Evolutionary conservation across 1,140 invertebrate genomes (phyloP).

Genomic region (Matsumurasca onukii): DNA sequence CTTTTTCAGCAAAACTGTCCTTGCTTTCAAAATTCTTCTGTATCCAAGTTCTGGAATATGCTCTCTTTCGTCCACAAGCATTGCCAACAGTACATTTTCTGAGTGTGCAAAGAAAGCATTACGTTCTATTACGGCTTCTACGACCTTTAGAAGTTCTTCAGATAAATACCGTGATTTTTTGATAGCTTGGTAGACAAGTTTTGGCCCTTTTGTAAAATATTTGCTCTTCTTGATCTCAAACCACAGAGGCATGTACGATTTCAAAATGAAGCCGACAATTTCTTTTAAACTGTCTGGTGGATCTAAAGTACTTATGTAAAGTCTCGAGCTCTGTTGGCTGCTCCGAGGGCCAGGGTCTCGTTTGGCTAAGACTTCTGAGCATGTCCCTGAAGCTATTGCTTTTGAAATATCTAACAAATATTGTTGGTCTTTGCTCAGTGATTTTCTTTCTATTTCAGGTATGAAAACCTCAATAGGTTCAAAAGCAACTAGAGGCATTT

Average conservation of each 20-base stretch:
- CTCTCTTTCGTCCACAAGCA: slow-evolving; percentile 40
- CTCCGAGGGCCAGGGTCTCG: slow-evolving; percentile 43
- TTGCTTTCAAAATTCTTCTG: slow-evolving; percentile 39
- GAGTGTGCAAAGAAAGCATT: slow-evolving; percentile 43
- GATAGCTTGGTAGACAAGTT: slow-evolving; percentile 38
- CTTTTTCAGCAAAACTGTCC: slow-evolving; percentile 13
- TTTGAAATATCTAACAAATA: slow-evolving; percentile 42
- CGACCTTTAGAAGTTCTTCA: slow-evolving; percentile 34
- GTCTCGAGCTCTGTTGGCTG: slow-evolving; percentile 42
- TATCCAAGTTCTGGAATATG: slow-evolving; percentile 41
- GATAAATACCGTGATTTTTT: slow-evolving; percentile 34
- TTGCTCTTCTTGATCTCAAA: slow-evolving; percentile 44
- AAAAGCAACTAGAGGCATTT: slow-evolving; percentile 35
- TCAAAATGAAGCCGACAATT: slow-evolving; percentile 42
- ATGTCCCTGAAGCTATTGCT: slow-evolving; percentile 40
- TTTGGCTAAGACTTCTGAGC: slow-evolving; percentile 40
- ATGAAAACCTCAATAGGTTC: slow-evolving; percentile 33
- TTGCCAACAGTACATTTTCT: slow-evolving; percentile 47
- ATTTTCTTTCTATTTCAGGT: slow-evolving; percentile 34
- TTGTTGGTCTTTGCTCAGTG: slow-evolving; percentile 43
- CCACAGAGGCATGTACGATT: slow-evolving; percentile 46
- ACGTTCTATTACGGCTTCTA: slow-evolving; percentile 40
- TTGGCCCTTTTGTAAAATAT: slow-evolving; percentile 41
- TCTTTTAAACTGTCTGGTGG: slow-evolving; percentile 39
- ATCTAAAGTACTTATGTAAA: slow-evolving; percentile 41